Conservation (phyloP, 2,113 vertebrate genomes). For the Agelaius tricolor region DNA sequence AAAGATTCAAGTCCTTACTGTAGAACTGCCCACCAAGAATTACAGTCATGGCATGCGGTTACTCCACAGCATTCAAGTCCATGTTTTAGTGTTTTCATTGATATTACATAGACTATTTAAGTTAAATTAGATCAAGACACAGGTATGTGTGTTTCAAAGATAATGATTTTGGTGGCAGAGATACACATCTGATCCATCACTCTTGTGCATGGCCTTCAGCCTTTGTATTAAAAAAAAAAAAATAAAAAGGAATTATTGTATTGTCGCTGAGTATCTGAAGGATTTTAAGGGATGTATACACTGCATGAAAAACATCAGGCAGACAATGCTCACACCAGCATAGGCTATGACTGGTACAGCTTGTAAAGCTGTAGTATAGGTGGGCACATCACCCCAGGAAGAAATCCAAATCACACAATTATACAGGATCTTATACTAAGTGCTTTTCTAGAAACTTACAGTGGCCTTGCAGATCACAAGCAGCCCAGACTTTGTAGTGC, state of each 20-base stretch:
- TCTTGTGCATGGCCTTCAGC: not conserved
- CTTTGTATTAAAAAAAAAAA: rapidly evolving
- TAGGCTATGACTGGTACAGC: not conserved
- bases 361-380: not conserved
- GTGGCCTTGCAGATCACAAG: not conserved
- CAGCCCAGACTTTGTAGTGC: not conserved
- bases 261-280: not conserved
- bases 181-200: not conserved
- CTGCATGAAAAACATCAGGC: not conserved
- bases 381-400: not conserved
- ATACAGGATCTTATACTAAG: not conserved
- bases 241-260: not conserved
- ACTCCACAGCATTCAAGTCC: not conserved
- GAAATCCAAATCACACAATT: not conserved
- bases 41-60: not conserved
- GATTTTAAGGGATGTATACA: not conserved
- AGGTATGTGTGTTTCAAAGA: not conserved
- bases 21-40: not conserved
- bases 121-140: not conserved
- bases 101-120: not conserved
- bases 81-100: not conserved
- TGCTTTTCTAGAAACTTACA: not conserved
- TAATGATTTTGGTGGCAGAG: not conserved
- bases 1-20: not conserved
- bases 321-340: not conserved